Conservation (phyloP, 2,797 vertebrate species). For the Stomatorhinus walkeri region DNA sequence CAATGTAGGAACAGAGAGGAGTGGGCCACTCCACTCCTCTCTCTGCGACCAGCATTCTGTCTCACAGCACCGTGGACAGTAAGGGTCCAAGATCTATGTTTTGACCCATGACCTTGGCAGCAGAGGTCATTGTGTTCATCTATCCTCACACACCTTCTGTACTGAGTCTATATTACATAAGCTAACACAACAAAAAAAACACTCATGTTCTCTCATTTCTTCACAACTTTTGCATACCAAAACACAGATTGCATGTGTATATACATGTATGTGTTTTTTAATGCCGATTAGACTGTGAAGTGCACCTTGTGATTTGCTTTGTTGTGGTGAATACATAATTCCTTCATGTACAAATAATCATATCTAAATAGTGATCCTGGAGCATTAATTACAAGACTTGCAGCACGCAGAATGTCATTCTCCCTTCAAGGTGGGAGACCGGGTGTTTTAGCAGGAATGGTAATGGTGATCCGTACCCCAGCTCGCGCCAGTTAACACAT, state of each 20-base stretch:
- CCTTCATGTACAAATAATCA: neutral
- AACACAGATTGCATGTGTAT: neutral
- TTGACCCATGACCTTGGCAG: slow-evolving; percentile 44
- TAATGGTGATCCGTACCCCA: neutral
- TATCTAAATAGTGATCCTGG: neutral
- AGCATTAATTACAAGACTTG: neutral
- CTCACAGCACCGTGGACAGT: neutral
- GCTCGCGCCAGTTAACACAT: neutral
- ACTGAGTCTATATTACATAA: slow-evolving; percentile 35
- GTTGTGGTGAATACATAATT: too few species aligned
- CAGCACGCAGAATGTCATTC: neutral
- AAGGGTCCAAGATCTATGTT: slow-evolving; percentile 32
- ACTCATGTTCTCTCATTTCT: neutral
- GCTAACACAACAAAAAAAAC: neutral
- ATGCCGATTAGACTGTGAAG: neutral
- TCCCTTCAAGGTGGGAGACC: neutral
- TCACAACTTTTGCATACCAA: neutral
- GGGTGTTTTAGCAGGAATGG: neutral
- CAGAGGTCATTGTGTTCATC: slow-evolving; percentile 32
- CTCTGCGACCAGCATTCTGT: neutral
- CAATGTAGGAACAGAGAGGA: neutral
- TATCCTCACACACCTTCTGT: slow-evolving; percentile 15
- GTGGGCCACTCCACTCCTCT: neutral
- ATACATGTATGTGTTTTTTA: neutral
- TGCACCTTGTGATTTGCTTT: neutral